Evolutionary conservation across 2,113 vertebrate genomes (phyloP).

Genomic region (Pungitius pungitius): DNA sequence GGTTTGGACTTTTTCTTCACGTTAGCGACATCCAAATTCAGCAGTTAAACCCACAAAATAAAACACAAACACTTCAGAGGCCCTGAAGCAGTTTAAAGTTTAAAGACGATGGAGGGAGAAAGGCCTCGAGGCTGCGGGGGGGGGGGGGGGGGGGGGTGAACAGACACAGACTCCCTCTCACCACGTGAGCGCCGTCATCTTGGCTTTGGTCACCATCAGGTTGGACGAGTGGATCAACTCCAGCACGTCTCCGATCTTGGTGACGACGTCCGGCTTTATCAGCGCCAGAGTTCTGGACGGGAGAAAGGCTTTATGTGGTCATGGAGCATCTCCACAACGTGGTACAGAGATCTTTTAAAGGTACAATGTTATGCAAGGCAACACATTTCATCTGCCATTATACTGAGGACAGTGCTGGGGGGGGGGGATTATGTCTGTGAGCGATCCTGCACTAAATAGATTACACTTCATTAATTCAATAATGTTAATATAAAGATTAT

Average conservation of each 20-base stretch:
- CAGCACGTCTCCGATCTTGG: conserved; percentile 88
- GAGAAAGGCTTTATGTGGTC: no score
- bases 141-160: no score
- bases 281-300: conserved; percentile 89
- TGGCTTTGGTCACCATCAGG: conserved; percentile 93
- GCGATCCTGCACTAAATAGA: not conserved
- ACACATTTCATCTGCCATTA: not conserved
- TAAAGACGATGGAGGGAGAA: no score
- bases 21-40: no score
- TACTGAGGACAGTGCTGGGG: not conserved
- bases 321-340: no score
- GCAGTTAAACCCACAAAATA: no score
- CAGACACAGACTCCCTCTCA: conserved; percentile 63
- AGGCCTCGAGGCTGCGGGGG: no score
- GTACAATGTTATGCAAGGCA: not conserved
- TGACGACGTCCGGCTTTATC: conserved; percentile 89
- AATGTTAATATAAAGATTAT: not conserved
- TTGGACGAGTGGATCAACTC: conserved; percentile 86
- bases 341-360: no score
- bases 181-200: conserved; percentile 92
- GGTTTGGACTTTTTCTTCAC: no score
- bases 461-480: not conserved
- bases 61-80: no score
- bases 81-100: no score
- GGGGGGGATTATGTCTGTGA: not conserved